phyloP scores from a whole-genome alignment of 2,888 invertebrate species.

The Pegoplata infirma region DNA sequence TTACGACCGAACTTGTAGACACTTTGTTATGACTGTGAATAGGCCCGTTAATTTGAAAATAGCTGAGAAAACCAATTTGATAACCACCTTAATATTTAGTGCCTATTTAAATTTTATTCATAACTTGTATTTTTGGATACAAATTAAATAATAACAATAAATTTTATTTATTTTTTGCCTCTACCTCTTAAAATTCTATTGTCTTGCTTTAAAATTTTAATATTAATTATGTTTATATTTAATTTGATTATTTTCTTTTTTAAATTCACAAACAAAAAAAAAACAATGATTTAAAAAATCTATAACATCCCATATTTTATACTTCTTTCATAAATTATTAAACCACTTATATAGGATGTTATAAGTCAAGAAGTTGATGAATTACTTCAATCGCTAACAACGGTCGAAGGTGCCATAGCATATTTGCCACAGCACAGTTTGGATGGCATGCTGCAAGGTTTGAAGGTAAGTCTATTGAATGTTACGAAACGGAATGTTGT shows the following conservation, averaged over 20 bases:
- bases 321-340: conserved; percentile 48
- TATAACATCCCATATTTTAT: conserved; percentile 24
- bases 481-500: neutral
- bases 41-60: too few relatives aligned
- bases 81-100: too few relatives aligned
- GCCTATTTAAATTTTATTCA: too few relatives aligned
- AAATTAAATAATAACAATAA: too few relatives aligned
- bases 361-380: conserved; percentile 84
- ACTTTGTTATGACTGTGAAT: too few relatives aligned
- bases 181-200: neutral
- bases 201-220: conserved; percentile 1
- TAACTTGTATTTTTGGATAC: neutral
- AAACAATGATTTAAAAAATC: too few relatives aligned
- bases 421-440: conserved; percentile 85
- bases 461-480: conserved; percentile 83
- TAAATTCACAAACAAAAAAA: neutral
- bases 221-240: neutral
- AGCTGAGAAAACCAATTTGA: too few relatives aligned
- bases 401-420: conserved; percentile 83
- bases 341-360: conserved; percentile 79
- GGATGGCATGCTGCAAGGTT: conserved; percentile 84
- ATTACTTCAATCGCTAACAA: conserved; percentile 83
- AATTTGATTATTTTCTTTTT: conserved; percentile 3
- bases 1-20: too few relatives aligned
- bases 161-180: neutral